These are phyloP conservation scores for Galeopterus variegatus DNA, from an alignment of 2,113 vertebrate genomes.

Conservation along the genomic window DNA sequence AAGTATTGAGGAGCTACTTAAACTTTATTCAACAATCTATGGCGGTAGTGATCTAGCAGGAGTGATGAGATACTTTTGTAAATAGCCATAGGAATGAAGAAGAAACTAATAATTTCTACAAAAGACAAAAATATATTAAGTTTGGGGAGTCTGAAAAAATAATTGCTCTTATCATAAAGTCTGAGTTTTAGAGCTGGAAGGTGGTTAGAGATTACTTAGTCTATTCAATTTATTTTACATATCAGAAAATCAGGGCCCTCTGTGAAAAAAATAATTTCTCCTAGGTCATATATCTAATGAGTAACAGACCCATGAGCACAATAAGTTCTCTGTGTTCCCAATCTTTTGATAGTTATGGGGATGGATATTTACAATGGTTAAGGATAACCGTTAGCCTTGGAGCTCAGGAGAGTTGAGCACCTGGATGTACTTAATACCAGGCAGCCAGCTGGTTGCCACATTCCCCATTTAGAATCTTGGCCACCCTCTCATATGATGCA, in stretches of 20 bases:
- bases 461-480: conserved; percentile 35
- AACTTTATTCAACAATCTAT: not conserved
- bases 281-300: conserved; percentile 20
- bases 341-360: not conserved
- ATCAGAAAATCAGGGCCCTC: not conserved
- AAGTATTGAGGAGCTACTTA: not conserved
- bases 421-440: conserved; percentile 11
- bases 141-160: not conserved
- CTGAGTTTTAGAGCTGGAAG: not conserved
- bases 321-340: not conserved
- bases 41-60: not conserved
- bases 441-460: not conserved
- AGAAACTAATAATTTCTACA: not conserved
- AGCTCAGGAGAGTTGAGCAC: conserved; percentile 16
- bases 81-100: not conserved
- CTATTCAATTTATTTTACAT: not conserved
- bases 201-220: not conserved
- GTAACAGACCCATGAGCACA: conserved; percentile 34
- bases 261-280: conserved; percentile 23
- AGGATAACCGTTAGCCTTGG: not conserved
- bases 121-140: not conserved
- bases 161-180: not conserved
- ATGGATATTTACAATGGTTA: not conserved
- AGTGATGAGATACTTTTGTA: not conserved
- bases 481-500: not conserved